These are phyloP conservation scores for Bufo bufo DNA, from an alignment of 2,113 vertebrate genomes.

Conservation along the genomic window DNA sequence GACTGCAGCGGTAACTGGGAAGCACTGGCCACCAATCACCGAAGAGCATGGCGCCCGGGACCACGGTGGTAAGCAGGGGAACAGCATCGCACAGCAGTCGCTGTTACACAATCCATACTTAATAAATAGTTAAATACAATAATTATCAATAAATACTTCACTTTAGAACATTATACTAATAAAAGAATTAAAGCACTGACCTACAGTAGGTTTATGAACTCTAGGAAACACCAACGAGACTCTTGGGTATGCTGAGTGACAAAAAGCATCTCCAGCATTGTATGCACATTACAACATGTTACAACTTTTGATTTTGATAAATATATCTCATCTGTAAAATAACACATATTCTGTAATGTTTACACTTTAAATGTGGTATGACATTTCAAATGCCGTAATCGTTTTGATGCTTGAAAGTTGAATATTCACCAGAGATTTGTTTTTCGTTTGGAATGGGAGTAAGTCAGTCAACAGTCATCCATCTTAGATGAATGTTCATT, in stretches of 20 bases:
- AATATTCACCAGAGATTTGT: constrained; percentile 43
- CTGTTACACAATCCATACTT: no score
- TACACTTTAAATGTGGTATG: constrained; percentile 42
- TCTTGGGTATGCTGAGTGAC: constrained; percentile 17
- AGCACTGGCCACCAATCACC: no score
- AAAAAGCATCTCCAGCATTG: constrained; percentile 2
- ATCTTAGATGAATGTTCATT: constrained; percentile 44
- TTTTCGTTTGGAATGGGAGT: constrained; percentile 39
- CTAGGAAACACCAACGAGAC: not conserved
- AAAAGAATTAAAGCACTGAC: no score
- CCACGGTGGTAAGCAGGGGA: no score
- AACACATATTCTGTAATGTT: constrained; percentile 36
- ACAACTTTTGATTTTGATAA: constrained; percentile 29
- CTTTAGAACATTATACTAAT: not conserved
- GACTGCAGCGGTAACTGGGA: no score
- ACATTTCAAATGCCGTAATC: constrained; percentile 45
- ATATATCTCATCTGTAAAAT: constrained; percentile 30
- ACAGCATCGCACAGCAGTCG: no score
- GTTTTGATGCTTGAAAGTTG: constrained; percentile 30
- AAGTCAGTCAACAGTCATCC: constrained; percentile 43
- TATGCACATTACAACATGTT: not conserved
- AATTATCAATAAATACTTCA: no score
- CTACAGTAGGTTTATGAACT: no score
- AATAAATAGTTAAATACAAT: no score
- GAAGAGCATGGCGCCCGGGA: no score